Conservation (phyloP, 1,140 invertebrate genomes). For the Pogonognathellus flavescens region DNA sequence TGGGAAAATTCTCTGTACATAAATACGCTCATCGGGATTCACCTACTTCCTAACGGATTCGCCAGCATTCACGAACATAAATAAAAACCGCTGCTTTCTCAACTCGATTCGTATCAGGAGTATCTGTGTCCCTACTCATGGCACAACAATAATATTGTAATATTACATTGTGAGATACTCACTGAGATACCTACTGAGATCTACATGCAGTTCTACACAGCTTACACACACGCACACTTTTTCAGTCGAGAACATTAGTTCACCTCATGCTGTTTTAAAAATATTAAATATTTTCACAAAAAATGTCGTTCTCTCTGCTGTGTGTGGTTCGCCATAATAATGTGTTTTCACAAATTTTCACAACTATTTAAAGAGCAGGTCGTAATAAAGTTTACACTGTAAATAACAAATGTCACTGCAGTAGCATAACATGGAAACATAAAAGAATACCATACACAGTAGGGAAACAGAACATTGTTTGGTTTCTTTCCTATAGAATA, state of each 20-base stretch:
- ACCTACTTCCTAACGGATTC: constrained; percentile 27
- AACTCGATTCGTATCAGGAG: neutral
- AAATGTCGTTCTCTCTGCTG: too few relatives aligned
- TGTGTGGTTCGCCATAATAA: neutral
- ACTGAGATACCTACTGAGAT: too few relatives aligned
- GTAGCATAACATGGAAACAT: neutral
- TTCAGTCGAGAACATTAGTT: neutral
- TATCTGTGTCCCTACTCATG: neutral
- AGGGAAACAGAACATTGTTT: neutral
- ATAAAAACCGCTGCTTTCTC: constrained; percentile 25
- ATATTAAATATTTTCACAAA: neutral
- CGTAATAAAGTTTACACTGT: constrained; percentile 6
- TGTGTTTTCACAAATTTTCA: constrained; percentile 39
- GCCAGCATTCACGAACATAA: constrained; percentile 25
- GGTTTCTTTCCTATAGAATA: too few relatives aligned
- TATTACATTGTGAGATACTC: neutral
- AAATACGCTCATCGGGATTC: constrained; percentile 15
- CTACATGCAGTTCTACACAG: neutral
- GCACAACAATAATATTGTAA: neutral
- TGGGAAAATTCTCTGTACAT: constrained; percentile 38
- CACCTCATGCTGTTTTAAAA: constrained; percentile 23
- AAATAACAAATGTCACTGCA: neutral
- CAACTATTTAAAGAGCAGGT: constrained; percentile 6
- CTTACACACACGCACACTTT: too few relatives aligned
- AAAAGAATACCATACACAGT: neutral